Base-by-base conservation (phyloP, 2,888 invertebrate species). In the Pandemis heparana region DNA sequence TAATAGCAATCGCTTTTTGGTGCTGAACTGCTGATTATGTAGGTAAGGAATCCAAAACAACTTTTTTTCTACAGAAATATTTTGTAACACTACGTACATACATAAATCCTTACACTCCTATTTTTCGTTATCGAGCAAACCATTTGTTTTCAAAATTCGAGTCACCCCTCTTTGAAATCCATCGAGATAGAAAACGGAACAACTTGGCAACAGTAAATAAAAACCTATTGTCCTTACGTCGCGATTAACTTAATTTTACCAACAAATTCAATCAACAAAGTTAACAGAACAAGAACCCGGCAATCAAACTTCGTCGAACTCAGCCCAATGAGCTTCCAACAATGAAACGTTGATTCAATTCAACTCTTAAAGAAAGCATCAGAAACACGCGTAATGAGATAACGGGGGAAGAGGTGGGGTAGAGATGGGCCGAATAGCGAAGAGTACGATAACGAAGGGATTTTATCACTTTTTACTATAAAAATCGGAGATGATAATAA, bases 281-380 rank as follows among this genome's bases (percentile, higher is more conserved):
- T 56, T 60, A 67, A 64, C 63, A 53, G 48, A 48, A 73, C 72
- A 41, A 64, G 64, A 85, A 81, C 79, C 78, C 78, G 77, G 82
- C 82, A 83, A 84, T 87, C 86, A 87, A 88, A 89, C 86, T 83
- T 85, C 82, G 81, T 10, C 23, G 23, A 79, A 84, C 79, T 82
- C 76, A 78, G 77, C 80, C 62, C 81, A 83, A 89, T 90, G 89
- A 89, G 83, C 80, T 75, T 76, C 83, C 83, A 87, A 89, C 87
- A 87, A 86, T 89, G 87, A 86, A 85, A 84, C 85, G 86, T 87
- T 90, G 90, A 91, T 91, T 87, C 90, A 91, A 91, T 91, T 91
- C 88, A 86, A 83, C 84, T 83, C 83, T 81, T 84, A 87, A 87
- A 87, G 90, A 89, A 89, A 88, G 86, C 88, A 88, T 89, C 90